Evolutionary conservation across 2,888 invertebrate species (phyloP).

Genomic region (Adela reaumurella): DNA sequence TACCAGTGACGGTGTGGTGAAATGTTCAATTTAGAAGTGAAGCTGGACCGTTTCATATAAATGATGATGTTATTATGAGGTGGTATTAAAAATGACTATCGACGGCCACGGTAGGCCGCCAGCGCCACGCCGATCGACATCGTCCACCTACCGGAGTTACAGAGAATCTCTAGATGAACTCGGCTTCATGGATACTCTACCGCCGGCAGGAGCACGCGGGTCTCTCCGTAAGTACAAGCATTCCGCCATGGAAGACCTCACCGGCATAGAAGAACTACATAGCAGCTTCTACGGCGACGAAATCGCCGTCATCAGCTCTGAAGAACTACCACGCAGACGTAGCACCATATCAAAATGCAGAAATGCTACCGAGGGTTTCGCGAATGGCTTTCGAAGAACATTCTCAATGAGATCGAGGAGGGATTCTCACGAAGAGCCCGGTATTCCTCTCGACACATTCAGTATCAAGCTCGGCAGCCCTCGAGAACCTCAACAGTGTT

Average conservation of each 20-base stretch:
- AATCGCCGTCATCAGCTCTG: conserved; percentile 46
- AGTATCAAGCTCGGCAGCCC: conserved; percentile 13
- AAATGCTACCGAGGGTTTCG: conserved; percentile 26
- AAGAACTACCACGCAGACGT: conserved; percentile 36
- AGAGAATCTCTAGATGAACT: conserved; percentile 27
- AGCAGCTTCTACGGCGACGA: conserved; percentile 26
- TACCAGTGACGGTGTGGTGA: too few relatives aligned
- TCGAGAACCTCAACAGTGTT: conserved; percentile 20
- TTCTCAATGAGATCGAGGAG: conserved; percentile 40
- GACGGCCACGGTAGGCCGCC: conserved; percentile 43
- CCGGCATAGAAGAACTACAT: conserved; percentile 30
- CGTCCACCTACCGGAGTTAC: conserved; percentile 48
- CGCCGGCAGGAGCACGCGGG: conserved; percentile 15
- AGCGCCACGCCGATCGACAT: conserved; percentile 21
- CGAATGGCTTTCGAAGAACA: conserved; percentile 41
- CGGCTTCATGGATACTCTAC: conserved; percentile 26
- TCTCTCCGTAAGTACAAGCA: conserved; percentile 38
- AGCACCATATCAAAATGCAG: conserved; percentile 23
- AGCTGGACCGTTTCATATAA: too few relatives aligned
- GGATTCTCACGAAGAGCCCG: conserved; percentile 21
- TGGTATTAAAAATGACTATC: conserved; percentile 32
- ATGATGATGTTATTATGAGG: too few relatives aligned
- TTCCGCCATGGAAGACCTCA: conserved; percentile 40
- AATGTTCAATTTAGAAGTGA: too few relatives aligned
- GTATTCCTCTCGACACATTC: conserved; percentile 41